Evolutionary conservation across 2,113 vertebrate species (phyloP).

Genomic region (Halichoeres trimaculatus): DNA sequence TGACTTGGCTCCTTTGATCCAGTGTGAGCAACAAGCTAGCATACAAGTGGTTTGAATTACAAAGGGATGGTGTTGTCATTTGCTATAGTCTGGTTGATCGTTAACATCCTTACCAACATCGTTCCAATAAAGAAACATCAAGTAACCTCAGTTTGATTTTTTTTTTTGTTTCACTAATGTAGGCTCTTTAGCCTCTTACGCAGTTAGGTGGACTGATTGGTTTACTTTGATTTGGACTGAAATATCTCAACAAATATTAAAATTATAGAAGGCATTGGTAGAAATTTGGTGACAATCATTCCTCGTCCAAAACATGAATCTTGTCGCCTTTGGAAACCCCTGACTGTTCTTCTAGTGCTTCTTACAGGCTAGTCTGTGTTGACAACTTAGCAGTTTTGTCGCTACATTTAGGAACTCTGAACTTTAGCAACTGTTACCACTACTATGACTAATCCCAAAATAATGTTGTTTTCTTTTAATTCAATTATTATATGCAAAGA

Average conservation of each 20-base stretch:
- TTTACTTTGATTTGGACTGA: not conserved
- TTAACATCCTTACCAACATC: not conserved
- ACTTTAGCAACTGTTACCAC: too few relatives aligned
- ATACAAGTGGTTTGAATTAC: not conserved
- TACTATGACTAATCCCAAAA: too few relatives aligned
- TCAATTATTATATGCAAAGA: too few relatives aligned
- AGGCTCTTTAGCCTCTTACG: too few relatives aligned
- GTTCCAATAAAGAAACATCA: not conserved
- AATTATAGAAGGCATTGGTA: not conserved
- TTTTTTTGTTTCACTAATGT: not conserved
- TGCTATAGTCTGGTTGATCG: not conserved
- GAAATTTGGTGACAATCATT: not conserved
- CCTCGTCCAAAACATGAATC: not conserved
- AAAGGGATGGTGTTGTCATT: not conserved
- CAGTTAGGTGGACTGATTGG: too few relatives aligned
- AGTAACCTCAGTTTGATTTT: not conserved
- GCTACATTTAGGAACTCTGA: too few relatives aligned
- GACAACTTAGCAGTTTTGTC: too few relatives aligned
- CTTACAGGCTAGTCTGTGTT: too few relatives aligned
- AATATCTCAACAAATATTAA: not conserved
- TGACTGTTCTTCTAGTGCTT: too few relatives aligned
- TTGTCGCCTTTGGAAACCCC: too few relatives aligned
- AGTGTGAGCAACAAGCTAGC: not conserved
- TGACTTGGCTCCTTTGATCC: constrained; percentile 3
- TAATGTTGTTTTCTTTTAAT: too few relatives aligned